Conservation (phyloP, 2,888 invertebrate species). For the Nomada goodeniana region DNA sequence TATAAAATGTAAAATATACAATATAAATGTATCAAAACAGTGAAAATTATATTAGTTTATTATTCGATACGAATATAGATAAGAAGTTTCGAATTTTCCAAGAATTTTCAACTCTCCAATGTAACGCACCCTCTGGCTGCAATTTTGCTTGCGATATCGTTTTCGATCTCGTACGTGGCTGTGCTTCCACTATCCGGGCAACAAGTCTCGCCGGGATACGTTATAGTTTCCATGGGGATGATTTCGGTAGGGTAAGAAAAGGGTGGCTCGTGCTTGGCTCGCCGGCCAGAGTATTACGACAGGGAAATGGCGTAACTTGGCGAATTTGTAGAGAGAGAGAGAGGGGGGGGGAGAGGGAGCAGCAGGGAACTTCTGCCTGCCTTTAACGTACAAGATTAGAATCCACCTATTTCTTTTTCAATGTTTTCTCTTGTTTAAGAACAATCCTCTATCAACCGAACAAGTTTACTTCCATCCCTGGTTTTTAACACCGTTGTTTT, state of each 20-base stretch:
- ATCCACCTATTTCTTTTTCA: constrained; percentile 11
- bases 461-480: neutral
- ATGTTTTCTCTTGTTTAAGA: constrained; percentile 4
- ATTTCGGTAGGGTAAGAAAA: constrained; percentile 17
- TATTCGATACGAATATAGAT: neutral
- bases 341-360: neutral
- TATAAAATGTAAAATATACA: too few species aligned
- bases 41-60: too few species aligned
- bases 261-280: constrained; percentile 10
- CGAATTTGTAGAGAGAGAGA: constrained; percentile 24
- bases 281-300: constrained; percentile 24
- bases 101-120: neutral
- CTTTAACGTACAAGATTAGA: constrained; percentile 29
- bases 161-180: neutral
- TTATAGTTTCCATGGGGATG: constrained; percentile 40
- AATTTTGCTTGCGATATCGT: neutral
- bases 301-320: constrained; percentile 41
- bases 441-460: neutral
- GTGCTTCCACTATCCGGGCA: constrained; percentile 10
- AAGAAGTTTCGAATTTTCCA: neutral
- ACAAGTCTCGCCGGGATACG: constrained; percentile 29
- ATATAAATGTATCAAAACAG: too few species aligned
- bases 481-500: constrained; percentile 5
- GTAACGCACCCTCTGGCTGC: neutral
- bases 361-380: constrained; percentile 5